Conservation (phyloP, 2,888 invertebrate species). For the Blastobasis adustella region DNA sequence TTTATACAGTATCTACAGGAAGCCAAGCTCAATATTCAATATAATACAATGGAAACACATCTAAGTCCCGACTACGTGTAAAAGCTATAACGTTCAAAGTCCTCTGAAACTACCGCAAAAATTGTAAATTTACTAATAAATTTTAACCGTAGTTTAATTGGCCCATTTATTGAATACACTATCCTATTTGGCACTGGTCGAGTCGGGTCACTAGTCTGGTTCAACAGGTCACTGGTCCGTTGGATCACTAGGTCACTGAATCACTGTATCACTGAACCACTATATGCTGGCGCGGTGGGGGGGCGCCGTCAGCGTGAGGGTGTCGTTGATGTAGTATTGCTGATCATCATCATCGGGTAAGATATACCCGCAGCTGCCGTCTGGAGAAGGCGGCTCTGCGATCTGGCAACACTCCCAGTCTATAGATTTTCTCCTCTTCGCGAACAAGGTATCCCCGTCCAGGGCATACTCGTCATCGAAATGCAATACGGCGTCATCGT, state of each 20-base stretch:
- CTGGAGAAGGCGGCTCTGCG: constrained; percentile 42
- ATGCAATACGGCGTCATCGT: constrained; percentile 63
- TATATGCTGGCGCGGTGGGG: constrained; percentile 68
- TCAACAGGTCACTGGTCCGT: not conserved
- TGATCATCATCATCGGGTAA: constrained; percentile 58
- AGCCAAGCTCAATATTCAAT: constrained; percentile 47
- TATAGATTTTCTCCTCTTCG: constrained; percentile 65
- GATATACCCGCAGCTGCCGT: constrained; percentile 66
- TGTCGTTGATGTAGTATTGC: constrained; percentile 58
- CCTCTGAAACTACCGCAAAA: constrained; percentile 44
- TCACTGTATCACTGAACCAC: constrained; percentile 15
- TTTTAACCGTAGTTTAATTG: constrained; percentile 41
- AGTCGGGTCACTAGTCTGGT: not conserved
- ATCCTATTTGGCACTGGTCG: constrained; percentile 26
- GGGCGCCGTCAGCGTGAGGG: constrained; percentile 61
- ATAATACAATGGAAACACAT: constrained; percentile 38
- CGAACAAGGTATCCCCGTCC: constrained; percentile 64
- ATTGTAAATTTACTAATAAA: constrained; percentile 39
- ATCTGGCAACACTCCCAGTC: constrained; percentile 43
- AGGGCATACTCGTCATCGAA: constrained; percentile 68
- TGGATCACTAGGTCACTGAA: constrained; percentile 10
- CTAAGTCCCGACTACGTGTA: constrained; percentile 43
- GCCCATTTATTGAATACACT: constrained; percentile 48
- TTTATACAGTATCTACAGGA: constrained; percentile 54
- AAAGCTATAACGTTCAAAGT: constrained; percentile 50